Evolutionary conservation across 2,888 invertebrate species (phyloP).

Genomic region (Himalopsyche japonica): DNA sequence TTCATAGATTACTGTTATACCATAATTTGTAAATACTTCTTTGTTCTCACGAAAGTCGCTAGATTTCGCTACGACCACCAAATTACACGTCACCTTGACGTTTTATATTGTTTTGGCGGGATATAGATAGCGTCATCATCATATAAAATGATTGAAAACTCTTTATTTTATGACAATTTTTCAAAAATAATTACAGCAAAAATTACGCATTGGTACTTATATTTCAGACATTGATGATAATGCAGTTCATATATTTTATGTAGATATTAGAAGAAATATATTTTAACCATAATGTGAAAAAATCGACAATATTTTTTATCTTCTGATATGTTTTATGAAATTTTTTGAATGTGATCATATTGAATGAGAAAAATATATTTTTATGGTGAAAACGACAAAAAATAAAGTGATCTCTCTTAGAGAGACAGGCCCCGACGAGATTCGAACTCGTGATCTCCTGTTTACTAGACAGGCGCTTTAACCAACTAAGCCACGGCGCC

Average conservation of each 20-base stretch:
- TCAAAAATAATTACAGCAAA: too few relatives aligned
- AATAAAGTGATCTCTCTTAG: not conserved
- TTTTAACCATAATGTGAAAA: too few relatives aligned
- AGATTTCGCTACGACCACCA: constrained; percentile 5
- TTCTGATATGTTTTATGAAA: too few relatives aligned
- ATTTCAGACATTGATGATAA: too few relatives aligned
- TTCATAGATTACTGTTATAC: not conserved
- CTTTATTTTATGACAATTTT: too few relatives aligned
- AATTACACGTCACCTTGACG: constrained; percentile 31
- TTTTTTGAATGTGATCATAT: too few relatives aligned
- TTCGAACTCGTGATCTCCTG: constrained; percentile 78
- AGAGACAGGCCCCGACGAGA: constrained; percentile 66
- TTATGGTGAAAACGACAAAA: not conserved
- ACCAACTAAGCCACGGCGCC: constrained; percentile 76
- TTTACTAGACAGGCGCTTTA: constrained; percentile 76
- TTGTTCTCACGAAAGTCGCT: not conserved
- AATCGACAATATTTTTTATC: too few relatives aligned
- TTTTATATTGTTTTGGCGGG: constrained; percentile 27
- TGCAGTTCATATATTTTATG: too few relatives aligned
- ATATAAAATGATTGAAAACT: too few relatives aligned
- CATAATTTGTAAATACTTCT: not conserved
- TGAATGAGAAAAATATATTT: too few relatives aligned
- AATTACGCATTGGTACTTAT: too few relatives aligned
- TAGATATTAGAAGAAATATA: not conserved
- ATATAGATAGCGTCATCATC: not conserved